Conservation (phyloP, 1,140 invertebrate genomes). For the Forficula auricularia region DNA sequence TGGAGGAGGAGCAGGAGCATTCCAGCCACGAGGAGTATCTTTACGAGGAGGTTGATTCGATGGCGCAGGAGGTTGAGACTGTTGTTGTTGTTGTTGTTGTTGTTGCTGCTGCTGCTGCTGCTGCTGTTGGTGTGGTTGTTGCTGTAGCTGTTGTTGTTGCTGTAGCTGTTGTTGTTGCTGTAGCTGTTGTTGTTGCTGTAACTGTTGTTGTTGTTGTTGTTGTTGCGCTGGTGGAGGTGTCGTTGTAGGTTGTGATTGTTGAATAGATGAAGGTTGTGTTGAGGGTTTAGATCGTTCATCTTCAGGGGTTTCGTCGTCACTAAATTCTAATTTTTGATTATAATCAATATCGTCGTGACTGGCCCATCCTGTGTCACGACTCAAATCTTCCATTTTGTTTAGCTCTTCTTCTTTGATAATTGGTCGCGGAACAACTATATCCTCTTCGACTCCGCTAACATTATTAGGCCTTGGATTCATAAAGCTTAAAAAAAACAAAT, state of each 20-base stretch:
- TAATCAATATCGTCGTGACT: constrained; percentile 86
- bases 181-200: not conserved
- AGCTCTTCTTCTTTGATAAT: constrained; percentile 87
- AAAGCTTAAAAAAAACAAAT: constrained; percentile 5
- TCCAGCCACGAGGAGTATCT: too few species aligned
- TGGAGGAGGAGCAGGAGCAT: too few species aligned
- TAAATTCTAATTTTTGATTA: constrained; percentile 84
- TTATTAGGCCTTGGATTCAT: constrained; percentile 5
- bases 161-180: not conserved
- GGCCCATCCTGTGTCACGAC: constrained; percentile 77
- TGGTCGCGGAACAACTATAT: constrained; percentile 40
- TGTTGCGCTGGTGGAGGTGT: not conserved
- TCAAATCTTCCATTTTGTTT: constrained; percentile 77
- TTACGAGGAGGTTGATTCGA: not conserved
- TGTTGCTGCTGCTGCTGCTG: constrained; percentile 1
- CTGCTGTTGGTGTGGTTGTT: too few species aligned
- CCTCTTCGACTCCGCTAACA: constrained; percentile 18
- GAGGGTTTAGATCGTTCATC: constrained; percentile 4
- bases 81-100: constrained; percentile 1
- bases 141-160: too few species aligned
- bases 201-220: too few species aligned
- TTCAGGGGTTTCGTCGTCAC: constrained; percentile 56
- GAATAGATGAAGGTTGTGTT: not conserved
- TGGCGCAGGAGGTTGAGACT: not conserved
- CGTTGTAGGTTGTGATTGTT: not conserved